phyloP scores from a whole-genome alignment of 2,797 vertebrate species.

The Carduelis carduelis region DNA sequence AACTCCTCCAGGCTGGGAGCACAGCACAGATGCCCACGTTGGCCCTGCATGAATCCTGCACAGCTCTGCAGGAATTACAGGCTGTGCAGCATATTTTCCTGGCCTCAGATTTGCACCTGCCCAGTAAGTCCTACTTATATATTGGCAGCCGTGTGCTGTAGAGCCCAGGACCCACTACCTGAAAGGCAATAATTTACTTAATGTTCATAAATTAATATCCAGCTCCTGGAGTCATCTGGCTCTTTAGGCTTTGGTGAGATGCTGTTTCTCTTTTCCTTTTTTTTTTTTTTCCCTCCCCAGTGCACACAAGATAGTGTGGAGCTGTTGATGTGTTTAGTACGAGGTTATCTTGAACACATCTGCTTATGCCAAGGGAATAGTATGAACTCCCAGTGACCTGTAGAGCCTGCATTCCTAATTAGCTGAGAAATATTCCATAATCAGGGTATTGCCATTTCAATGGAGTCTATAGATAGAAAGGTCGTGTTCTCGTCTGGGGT shows the following conservation, averaged over 20 bases:
- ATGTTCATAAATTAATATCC: slow-evolving; percentile 14
- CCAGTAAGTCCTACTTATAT: background rate
- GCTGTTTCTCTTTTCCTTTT: background rate
- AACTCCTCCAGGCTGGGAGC: background rate
- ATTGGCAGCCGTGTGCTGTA: background rate
- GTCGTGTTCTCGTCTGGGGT: slow-evolving; percentile 44
- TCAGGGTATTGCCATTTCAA: slow-evolving; percentile 48
- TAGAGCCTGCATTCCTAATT: slow-evolving; percentile 45
- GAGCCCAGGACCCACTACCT: slow-evolving; percentile 8
- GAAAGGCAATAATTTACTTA: slow-evolving; percentile 63
- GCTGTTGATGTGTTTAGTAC: slow-evolving; percentile 57
- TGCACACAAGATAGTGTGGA: slow-evolving; percentile 46
- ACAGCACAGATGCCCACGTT: accelerated
- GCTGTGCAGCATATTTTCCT: background rate
- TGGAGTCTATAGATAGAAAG: slow-evolving; percentile 57
- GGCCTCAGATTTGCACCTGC: background rate
- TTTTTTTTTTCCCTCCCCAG: background rate
- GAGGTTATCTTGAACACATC: slow-evolving; percentile 74
- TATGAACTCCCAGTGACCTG: slow-evolving; percentile 60
- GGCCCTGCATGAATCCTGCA: background rate
- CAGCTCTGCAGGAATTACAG: background rate
- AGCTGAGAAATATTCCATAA: slow-evolving; percentile 56
- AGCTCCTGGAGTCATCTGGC: slow-evolving; percentile 37
- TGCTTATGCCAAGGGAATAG: slow-evolving; percentile 63
- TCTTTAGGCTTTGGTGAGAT: slow-evolving; percentile 54